Conservation (phyloP, 2,113 vertebrate genomes). For the Nesogale talazaci region DNA sequence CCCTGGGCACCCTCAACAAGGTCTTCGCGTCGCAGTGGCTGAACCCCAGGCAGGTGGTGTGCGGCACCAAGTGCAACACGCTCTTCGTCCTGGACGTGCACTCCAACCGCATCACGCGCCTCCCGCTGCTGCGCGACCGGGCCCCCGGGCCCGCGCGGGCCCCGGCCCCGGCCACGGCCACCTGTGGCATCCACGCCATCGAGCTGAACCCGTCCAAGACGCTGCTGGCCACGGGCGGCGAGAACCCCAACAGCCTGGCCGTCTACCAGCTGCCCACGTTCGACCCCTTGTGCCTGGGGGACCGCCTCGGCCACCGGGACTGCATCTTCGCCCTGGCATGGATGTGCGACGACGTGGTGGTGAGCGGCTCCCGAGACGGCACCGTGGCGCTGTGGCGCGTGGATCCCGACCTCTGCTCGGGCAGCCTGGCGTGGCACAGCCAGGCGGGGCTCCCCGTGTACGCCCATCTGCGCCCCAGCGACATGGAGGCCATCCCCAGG, state of each 20-base stretch:
- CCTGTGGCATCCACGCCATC: constrained; percentile 68
- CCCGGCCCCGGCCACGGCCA: background rate
- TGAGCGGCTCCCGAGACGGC: constrained; percentile 93
- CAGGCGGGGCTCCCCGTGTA: constrained; percentile 90
- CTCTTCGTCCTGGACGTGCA: constrained; percentile 71
- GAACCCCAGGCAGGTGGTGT: constrained; percentile 74
- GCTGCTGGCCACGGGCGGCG: constrained; percentile 64
- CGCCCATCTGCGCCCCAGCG: constrained; percentile 91
- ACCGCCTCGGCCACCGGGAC: constrained; percentile 60
- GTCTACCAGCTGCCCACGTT: constrained; percentile 70
- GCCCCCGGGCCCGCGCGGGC: accelerated
- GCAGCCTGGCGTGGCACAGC: constrained; percentile 85
- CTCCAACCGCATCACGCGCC: background rate
- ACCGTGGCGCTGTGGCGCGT: constrained; percentile 96
- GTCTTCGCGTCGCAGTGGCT: constrained; percentile 77
- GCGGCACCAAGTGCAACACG: constrained; percentile 78
- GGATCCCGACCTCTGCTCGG: constrained; percentile 89
- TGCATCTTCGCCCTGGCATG: constrained; percentile 74
- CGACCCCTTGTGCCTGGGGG: constrained; percentile 67
- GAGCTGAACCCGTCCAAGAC: constrained; percentile 76
- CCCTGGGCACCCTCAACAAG: constrained; percentile 74
- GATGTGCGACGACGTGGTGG: constrained; percentile 62
- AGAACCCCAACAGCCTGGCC: constrained; percentile 74
- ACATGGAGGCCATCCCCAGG: constrained; percentile 94
- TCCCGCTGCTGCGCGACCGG: constrained; percentile 62